Evolutionary conservation across 2,888 invertebrate genomes (phyloP), one percentile per base, ranked within the genome.

Genomic region (Tipula unca): DNA sequence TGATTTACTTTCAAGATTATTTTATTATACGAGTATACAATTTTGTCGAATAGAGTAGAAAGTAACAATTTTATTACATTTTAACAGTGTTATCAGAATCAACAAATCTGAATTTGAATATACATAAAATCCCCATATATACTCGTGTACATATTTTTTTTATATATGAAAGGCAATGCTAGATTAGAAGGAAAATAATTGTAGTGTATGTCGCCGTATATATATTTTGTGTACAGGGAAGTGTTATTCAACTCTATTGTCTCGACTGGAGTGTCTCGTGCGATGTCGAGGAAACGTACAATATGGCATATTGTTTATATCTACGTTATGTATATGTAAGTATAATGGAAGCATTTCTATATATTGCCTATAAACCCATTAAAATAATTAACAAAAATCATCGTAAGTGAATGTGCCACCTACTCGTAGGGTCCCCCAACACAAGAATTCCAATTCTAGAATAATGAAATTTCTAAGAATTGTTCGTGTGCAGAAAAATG

Each of bases 211-310:
- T 25, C 69, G 69, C 25, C 69, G 25, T 69, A 48, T 20, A 25
- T 69, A 13, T 69, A 69, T 25, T 0, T 10, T 69, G 10, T 69
- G 69, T 25, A 69, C 69, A 69, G 25, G 69, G 69, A 69, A 69
- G 69, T 69, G 69, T 69, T 69, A 69, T 69, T 69, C 69, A 69
- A 69, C 69, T 69, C 69, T 69, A 25, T 69, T 69, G 69, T 69
- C 69, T 69, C 69, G 69, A 69, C 25, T 69, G 25, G 69, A 69
- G 69, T 69, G 69, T 69, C 69, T 69, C 69, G 69, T 3, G 13
- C 13, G 69, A 25, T 25, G 69, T 25, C 69, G 10, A 25, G 20
- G 69, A 69, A 69, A 69, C 25, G 25, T 25, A 25, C 69, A 69
- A 25, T 25, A 69, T 69, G 69, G 69, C 25, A 10, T 13, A 69